Evolutionary conservation across 2,888 invertebrate species (phyloP).

Genomic region (Leucoptera coffeella): DNA sequence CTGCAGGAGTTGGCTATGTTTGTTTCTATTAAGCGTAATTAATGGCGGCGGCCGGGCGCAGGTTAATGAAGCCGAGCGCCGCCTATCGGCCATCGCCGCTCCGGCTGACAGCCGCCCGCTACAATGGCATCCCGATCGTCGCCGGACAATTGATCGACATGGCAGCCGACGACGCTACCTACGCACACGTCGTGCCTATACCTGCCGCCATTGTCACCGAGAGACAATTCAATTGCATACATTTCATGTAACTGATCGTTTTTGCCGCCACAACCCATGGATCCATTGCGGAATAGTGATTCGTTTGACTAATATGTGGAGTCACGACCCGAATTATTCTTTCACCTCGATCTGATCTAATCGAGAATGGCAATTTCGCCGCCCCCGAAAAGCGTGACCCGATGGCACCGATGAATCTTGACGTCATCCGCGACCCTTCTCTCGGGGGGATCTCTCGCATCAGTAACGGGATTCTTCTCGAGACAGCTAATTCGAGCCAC

Average conservation of each 20-base stretch:
- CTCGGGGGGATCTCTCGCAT: conserved; percentile 32
- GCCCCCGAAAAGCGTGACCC: conserved; percentile 20
- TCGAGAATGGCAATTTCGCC: conserved; percentile 27
- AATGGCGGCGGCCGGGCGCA: conserved; percentile 28
- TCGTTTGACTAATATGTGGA: no score
- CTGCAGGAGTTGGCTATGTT: conserved; percentile 36
- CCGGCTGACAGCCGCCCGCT: no score
- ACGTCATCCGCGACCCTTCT: conserved; percentile 10
- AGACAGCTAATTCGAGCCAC: conserved; percentile 45
- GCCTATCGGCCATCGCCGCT: conserved; percentile 35
- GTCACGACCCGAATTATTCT: no score
- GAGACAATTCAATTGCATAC: no score
- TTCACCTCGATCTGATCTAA: conserved; percentile 23
- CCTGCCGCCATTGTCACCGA: no score
- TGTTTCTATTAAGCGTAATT: conserved; percentile 45
- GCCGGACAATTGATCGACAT: not conserved
- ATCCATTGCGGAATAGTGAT: no score
- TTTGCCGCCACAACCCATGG: no score
- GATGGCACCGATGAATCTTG: conserved; percentile 42
- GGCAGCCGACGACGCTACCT: no score
- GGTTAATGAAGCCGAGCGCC: conserved; percentile 31
- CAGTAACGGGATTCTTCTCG: conserved; percentile 39
- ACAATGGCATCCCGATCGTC: not conserved
- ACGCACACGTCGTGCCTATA: no score
- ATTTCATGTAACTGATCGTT: no score